Conservation (phyloP, 1,140 invertebrate species). For the Lucilia cuprina region DNA sequence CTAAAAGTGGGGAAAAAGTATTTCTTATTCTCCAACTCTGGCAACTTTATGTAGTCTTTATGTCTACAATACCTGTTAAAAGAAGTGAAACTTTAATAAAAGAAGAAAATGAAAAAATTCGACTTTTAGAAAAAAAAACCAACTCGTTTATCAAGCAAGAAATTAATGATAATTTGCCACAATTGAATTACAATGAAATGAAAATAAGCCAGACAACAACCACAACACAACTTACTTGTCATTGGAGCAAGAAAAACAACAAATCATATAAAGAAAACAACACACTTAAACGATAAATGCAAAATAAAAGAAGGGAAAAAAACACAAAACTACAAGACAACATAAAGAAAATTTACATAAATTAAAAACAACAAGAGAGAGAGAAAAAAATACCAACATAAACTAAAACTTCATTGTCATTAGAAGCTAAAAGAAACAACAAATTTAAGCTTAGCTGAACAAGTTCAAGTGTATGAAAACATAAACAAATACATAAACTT, state of each 20-base stretch:
- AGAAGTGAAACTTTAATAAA: too few relatives aligned
- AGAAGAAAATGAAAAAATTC: too few relatives aligned
- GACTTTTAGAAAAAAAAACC: too few relatives aligned
- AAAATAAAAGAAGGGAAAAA: background rate
- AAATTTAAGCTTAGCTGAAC: constrained; percentile 2
- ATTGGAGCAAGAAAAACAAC: background rate
- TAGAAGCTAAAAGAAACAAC: background rate
- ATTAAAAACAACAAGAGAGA: background rate
- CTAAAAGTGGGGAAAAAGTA: too few relatives aligned
- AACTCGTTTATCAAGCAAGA: too few relatives aligned
- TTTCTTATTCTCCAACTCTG: too few relatives aligned
- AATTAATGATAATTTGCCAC: background rate
- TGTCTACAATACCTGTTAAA: too few relatives aligned
- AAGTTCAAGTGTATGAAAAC: constrained; percentile 36
- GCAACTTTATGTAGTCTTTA: too few relatives aligned
- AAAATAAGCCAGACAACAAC: background rate
- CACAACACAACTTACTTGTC: background rate
- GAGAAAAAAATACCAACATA: background rate
- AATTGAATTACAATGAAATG: constrained; percentile 22
- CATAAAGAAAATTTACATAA: background rate
- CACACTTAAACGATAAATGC: background rate
- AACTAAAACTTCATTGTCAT: constrained; percentile 28
- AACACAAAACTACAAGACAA: background rate
- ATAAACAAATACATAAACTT: constrained; percentile 1
- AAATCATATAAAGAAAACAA: background rate